phyloP scores from a whole-genome alignment of 1,140 invertebrate species.

The Bombus terrestris region DNA sequence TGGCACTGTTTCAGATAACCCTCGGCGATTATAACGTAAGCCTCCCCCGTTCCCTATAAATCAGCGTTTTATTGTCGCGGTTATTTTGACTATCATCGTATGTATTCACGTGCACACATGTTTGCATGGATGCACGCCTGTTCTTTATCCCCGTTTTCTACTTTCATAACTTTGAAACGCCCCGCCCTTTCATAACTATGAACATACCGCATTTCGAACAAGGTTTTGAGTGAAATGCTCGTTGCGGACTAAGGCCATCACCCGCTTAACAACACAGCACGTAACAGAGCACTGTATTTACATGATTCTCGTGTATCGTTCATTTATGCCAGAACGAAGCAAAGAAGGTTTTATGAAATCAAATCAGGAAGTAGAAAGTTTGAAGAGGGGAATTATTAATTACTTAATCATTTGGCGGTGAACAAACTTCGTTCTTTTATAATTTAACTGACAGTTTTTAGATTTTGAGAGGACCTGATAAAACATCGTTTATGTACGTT shows the following conservation, averaged over 20 bases:
- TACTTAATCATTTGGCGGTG: neutral
- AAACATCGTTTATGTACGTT: neutral
- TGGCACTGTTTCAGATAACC: constrained; percentile 99
- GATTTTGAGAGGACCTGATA: neutral
- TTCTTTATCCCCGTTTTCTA: neutral
- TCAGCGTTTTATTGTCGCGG: constrained; percentile 43
- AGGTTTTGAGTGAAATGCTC: neutral
- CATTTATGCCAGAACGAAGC: neutral
- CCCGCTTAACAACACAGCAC: neutral
- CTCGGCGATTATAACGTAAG: constrained; percentile 98
- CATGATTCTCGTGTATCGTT: neutral
- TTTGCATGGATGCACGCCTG: neutral
- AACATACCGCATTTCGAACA: neutral
- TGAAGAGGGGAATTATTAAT: neutral
- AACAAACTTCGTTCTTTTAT: neutral
- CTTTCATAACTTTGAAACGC: no score
- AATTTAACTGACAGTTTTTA: neutral
- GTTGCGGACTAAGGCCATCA: neutral
- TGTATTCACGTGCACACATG: neutral
- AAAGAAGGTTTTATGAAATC: neutral
- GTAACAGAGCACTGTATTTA: no score
- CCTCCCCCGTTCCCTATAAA: constrained; percentile 43
- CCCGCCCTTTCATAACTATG: neutral
- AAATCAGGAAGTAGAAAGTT: neutral
- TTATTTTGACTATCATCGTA: neutral